Evolutionary conservation across 2,888 invertebrate species (phyloP).

Genomic region (Napeogenes sylphis): DNA sequence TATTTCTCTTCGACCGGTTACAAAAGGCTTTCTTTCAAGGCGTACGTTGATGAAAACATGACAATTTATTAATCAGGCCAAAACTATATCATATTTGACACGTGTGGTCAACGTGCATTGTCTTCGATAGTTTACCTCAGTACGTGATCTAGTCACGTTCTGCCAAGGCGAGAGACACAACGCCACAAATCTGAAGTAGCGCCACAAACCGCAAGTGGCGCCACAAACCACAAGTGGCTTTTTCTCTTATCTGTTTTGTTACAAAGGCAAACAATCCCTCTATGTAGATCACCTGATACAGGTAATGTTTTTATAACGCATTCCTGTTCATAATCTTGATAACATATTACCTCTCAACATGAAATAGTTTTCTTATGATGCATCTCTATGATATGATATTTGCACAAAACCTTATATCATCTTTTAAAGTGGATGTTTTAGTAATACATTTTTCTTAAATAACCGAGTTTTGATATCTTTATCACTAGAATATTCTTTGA

Average conservation of each 20-base stretch:
- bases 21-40: constrained; percentile 10
- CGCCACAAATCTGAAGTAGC: too few species aligned
- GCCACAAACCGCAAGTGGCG: too few species aligned
- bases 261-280: constrained; percentile 46
- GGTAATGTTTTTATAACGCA: constrained; percentile 67
- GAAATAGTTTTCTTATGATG: constrained; percentile 52
- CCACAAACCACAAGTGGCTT: too few species aligned
- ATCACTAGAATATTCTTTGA: too few species aligned
- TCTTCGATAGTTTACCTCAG: constrained; percentile 45
- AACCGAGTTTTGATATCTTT: too few species aligned
- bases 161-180: not conserved
- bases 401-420: constrained; percentile 14
- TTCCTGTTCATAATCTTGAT: constrained; percentile 62
- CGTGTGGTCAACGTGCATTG: constrained; percentile 44
- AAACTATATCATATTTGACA: constrained; percentile 19
- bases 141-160: constrained; percentile 70
- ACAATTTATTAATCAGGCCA: constrained; percentile 18
- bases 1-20: constrained; percentile 12
- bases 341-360: constrained; percentile 45
- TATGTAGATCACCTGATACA: constrained; percentile 62
- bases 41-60: constrained; percentile 14
- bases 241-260: constrained; percentile 47
- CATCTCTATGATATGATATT: constrained; percentile 19
- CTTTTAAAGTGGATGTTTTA: constrained; percentile 5
- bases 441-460: not conserved